phyloP scores from a whole-genome alignment of 1,140 invertebrate genomes.

The Trachymyrmex cornetzi region DNA sequence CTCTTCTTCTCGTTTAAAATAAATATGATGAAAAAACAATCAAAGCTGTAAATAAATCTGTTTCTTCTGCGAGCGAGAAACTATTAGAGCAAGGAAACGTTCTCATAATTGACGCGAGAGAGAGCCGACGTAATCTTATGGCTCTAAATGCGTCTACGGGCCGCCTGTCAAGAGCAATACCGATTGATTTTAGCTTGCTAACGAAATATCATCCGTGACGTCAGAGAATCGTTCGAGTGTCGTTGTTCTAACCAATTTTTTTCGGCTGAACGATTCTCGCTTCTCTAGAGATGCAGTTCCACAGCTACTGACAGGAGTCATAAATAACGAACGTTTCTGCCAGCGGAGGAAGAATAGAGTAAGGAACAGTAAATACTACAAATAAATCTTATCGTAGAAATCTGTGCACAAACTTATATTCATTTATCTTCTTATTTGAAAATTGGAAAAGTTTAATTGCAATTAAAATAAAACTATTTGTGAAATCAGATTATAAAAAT shows the following conservation, averaged over 20 bases:
- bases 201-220: slow-evolving; percentile 39
- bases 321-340: slow-evolving; percentile 9
- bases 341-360: not conserved
- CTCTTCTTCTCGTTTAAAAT: not conserved
- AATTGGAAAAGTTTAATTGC: not conserved
- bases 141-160: slow-evolving; percentile 26
- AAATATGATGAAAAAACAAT: slow-evolving; percentile 31
- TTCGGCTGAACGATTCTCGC: not conserved
- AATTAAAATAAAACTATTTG: not conserved
- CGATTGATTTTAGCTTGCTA: slow-evolving; percentile 40
- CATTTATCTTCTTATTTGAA: not conserved
- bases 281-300: slow-evolving; percentile 13
- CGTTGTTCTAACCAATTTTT: slow-evolving; percentile 49
- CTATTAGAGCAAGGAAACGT: slow-evolving; percentile 5
- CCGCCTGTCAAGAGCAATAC: not conserved
- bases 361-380: slow-evolving; percentile 4
- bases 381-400: not conserved
- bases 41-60: not conserved
- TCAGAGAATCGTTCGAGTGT: slow-evolving; percentile 33
- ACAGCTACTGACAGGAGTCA: not conserved
- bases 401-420: slow-evolving; percentile 1
- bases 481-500: not conserved
- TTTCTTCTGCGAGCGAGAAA: not conserved
- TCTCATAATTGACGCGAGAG: not conserved
- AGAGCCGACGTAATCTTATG: slow-evolving; percentile 15